A percentile compares a stretch with the other conserved stretches of the same genome.
phyloP scores from a whole-genome alignment of 2,888 invertebrate genomes.

The Dryadula phaetusa region DNA sequence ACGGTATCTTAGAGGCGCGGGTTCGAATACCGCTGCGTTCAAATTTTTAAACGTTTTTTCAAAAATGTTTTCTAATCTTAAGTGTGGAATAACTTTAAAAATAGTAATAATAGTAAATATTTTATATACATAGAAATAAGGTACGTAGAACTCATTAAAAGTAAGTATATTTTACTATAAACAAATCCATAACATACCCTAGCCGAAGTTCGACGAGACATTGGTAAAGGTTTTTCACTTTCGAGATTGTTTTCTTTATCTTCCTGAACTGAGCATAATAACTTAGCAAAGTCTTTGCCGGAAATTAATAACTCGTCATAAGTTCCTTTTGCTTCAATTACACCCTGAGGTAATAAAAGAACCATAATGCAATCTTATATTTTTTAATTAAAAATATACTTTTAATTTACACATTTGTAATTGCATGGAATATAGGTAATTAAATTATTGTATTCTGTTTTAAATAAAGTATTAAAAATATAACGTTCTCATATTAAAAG shows the following conservation, averaged over 20 bases:
- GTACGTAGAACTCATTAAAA: neutral
- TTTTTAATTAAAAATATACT: no score
- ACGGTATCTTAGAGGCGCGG: no score
- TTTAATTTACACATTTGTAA: no score
- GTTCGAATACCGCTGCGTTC: no score
- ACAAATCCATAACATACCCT: constrained; percentile 60
- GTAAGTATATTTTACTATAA: neutral
- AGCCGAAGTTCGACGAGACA: constrained; percentile 72
- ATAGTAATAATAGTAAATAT: no score
- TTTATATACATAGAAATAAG: neutral
- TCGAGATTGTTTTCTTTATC: constrained; percentile 69
- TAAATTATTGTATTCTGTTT: neutral
- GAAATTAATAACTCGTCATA: constrained; percentile 83
- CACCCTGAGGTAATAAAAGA: constrained; percentile 67
- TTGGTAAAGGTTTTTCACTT: constrained; percentile 61
- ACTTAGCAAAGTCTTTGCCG: constrained; percentile 85
- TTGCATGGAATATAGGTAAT: neutral
- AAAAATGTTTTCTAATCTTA: neutral
- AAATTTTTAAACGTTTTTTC: no score
- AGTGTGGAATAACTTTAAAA: neutral
- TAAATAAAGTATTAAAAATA: no score
- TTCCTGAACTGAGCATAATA: constrained; percentile 78
- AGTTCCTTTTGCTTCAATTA: constrained; percentile 84
- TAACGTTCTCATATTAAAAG: neutral
- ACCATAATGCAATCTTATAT: no score